Evolutionary conservation across 2,113 vertebrate genomes (phyloP).

Genomic region (Phylloscopus trochiloides): DNA sequence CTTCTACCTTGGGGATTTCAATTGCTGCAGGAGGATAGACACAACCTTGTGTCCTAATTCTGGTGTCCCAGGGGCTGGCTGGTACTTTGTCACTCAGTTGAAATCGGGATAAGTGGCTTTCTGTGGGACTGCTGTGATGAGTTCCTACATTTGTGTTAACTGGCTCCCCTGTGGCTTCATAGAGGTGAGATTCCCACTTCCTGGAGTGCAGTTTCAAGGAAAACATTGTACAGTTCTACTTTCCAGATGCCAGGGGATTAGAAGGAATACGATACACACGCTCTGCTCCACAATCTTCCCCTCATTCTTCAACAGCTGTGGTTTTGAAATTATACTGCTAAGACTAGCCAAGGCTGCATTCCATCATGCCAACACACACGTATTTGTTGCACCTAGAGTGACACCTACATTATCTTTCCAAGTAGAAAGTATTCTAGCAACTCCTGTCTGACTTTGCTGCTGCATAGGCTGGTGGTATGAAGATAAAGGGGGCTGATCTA

Average conservation of each 20-base stretch:
- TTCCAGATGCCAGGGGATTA: not conserved
- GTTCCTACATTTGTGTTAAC: not conserved
- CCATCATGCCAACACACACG: not conserved
- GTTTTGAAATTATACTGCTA: not conserved
- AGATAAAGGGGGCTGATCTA: not conserved
- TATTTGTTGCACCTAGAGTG: not conserved
- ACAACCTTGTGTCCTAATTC: not conserved
- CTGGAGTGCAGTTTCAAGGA: not conserved
- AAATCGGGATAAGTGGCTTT: not conserved
- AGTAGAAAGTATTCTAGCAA: not conserved
- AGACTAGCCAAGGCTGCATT: not conserved
- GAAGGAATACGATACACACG: fast-evolving
- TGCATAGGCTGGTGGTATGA: not conserved
- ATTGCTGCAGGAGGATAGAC: not conserved
- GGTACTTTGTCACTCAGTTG: not conserved
- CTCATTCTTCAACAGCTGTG: not conserved
- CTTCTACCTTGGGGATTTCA: not conserved
- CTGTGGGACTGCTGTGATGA: not conserved
- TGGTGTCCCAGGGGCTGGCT: not conserved
- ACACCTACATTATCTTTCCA: not conserved
- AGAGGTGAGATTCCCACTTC: not conserved
- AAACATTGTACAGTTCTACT: not conserved
- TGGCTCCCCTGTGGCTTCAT: not conserved
- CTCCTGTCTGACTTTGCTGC: not conserved
- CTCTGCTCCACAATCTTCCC: not conserved